phyloP scores from a whole-genome alignment of 2,113 vertebrate genomes.

The Pseudolaguvia tuberculata region DNA sequence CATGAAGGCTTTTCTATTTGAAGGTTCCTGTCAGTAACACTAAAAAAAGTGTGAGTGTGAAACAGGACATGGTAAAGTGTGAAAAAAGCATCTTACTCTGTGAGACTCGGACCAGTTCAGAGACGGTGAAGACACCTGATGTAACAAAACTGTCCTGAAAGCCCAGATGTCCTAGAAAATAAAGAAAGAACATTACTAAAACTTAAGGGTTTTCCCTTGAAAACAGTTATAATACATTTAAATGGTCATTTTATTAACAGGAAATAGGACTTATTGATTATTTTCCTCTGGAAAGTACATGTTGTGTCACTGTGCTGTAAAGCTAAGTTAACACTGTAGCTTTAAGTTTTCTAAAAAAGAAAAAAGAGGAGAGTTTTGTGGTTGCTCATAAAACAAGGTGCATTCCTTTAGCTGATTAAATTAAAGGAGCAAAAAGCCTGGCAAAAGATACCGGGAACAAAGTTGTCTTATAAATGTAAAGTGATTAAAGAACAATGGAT shows the following conservation, averaged over 20 bases:
- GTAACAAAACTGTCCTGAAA: conserved; percentile 99
- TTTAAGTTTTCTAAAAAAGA: not conserved
- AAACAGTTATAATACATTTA: no score
- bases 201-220: not conserved
- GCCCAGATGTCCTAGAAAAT: conserved; percentile 90
- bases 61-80: not conserved
- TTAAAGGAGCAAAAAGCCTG: not conserved
- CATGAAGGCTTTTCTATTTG: not conserved
- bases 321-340: not conserved
- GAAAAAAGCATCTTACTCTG: conserved; percentile 81
- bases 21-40: no score
- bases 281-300: not conserved
- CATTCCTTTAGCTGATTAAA: not conserved
- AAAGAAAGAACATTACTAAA: conserved; percentile 26
- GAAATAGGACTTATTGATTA: no score
- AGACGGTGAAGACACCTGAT: conserved; percentile 95
- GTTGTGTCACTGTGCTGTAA: not conserved
- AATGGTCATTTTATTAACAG: no score
- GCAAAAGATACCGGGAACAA: not conserved
- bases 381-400: not conserved
- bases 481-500: no score
- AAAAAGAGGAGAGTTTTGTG: no score
- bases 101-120: conserved; percentile 94
- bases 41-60: not conserved
- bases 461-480: not conserved